A percentile compares a stretch with the other conserved stretches of the same genome.
Conservation (phyloP, 2,113 vertebrate genomes). For the Dipodomys stephensi region DNA sequence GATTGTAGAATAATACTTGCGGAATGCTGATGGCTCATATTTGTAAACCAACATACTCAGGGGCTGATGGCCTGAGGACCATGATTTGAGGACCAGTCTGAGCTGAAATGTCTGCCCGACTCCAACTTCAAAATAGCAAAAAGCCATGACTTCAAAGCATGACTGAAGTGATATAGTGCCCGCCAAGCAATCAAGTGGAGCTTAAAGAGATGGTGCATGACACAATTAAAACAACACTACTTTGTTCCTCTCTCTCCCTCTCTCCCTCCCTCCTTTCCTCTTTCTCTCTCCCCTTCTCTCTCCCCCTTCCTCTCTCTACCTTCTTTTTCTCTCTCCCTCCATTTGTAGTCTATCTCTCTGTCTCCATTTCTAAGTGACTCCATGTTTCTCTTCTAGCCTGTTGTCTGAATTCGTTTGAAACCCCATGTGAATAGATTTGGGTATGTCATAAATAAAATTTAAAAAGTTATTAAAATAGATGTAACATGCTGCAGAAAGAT, state of each 20-base stretch:
- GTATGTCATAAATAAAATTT: slow-evolving; percentile 12
- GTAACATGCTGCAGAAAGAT: background rate
- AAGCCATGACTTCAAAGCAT: no score
- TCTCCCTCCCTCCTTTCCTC: background rate
- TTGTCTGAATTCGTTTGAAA: background rate
- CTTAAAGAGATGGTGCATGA: background rate
- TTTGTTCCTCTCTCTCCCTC: background rate
- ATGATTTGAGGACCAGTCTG: background rate
- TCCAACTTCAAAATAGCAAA: background rate
- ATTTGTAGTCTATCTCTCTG: background rate
- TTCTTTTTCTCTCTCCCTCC: background rate
- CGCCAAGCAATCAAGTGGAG: background rate
- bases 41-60: no score
- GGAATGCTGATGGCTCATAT: no score
- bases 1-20: no score
- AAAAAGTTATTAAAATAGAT: background rate
- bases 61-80: no score
- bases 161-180: no score
- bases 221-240: background rate
- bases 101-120: background rate
- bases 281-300: no score
- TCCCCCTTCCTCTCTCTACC: background rate
- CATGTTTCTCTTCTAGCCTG: background rate
- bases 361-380: background rate
- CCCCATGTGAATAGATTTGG: background rate